Evolutionary conservation across 2,888 invertebrate species (phyloP).

Genomic region (Dolomedes plantarius): DNA sequence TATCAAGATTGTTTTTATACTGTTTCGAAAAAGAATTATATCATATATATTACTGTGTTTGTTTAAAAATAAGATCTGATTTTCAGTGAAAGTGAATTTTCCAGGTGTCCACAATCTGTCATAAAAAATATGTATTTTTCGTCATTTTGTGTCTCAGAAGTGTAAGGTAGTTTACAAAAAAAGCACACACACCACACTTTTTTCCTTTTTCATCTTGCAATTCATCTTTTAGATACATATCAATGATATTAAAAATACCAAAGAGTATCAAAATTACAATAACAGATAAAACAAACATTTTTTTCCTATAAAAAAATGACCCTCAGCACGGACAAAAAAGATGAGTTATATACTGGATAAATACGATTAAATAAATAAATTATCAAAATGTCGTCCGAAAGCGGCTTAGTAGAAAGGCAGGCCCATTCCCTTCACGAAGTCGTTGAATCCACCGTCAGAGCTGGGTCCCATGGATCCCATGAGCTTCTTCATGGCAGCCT

Average conservation of each 20-base stretch:
- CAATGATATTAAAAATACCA: slow-evolving; percentile 66
- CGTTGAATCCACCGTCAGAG: slow-evolving; percentile 36
- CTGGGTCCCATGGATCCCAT: slow-evolving; percentile 66
- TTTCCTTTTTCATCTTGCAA: slow-evolving; percentile 68
- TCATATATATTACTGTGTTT: too few relatives aligned
- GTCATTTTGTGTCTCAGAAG: too few relatives aligned
- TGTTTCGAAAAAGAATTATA: too few relatives aligned
- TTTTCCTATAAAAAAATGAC: slow-evolving; percentile 1
- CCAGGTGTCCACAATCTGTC: too few relatives aligned
- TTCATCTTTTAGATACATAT: slow-evolving; percentile 68
- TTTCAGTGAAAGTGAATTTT: too few relatives aligned
- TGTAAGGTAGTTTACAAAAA: too few relatives aligned
- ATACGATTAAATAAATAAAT: slow-evolving; percentile 55
- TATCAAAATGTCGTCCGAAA: slow-evolving; percentile 15
- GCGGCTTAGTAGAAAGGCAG: slow-evolving; percentile 52
- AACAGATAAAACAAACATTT: slow-evolving; percentile 66
- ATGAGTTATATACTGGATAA: not conserved
- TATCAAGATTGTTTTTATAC: too few relatives aligned
- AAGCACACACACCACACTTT: not conserved
- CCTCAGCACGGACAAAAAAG: not conserved
- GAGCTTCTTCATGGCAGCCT: slow-evolving; percentile 67
- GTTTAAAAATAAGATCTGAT: too few relatives aligned
- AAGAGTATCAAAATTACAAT: slow-evolving; percentile 64
- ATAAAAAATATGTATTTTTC: too few relatives aligned
- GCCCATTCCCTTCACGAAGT: slow-evolving; percentile 63